A percentile compares a stretch with the other conserved stretches of the same genome.
Conservation (phyloP, 2,888 invertebrate genomes). For the Conistra vaccinii region DNA sequence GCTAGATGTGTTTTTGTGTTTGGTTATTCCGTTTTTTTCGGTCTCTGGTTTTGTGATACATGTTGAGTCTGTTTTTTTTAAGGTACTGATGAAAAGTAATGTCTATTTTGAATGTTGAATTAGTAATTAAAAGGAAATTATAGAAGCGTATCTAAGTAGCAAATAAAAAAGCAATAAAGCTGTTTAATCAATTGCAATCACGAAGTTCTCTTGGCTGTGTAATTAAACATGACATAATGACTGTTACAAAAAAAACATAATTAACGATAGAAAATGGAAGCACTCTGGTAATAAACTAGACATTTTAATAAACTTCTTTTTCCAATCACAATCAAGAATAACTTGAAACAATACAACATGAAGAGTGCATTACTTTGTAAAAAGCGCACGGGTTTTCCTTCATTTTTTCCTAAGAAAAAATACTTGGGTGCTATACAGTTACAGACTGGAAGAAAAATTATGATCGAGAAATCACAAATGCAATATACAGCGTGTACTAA, state of each 20-base stretch:
- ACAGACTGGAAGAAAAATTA: neutral
- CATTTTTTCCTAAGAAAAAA: neutral
- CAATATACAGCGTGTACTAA: neutral
- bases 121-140: neutral
- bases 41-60: constrained; percentile 4
- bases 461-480: neutral
- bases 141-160: constrained; percentile 1
- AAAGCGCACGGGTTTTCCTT: neutral
- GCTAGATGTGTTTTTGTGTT: constrained; percentile 48
- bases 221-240: constrained; percentile 21
- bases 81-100: neutral
- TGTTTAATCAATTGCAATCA: constrained; percentile 22
- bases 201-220: constrained; percentile 10
- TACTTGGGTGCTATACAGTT: neutral
- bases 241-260: constrained; percentile 17
- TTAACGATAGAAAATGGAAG: neutral
- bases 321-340: neutral
- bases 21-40: constrained; percentile 25
- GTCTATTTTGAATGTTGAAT: neutral
- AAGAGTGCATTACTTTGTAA: constrained; percentile 16
- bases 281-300: constrained; percentile 8
- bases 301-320: constrained; percentile 15
- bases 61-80: neutral
- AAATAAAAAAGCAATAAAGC: constrained; percentile 14
- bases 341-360: neutral